Evolutionary conservation across 1,140 invertebrate genomes (phyloP), one percentile per base, ranked within the genome.

Genomic region (Drosophila navojoa): DNA sequence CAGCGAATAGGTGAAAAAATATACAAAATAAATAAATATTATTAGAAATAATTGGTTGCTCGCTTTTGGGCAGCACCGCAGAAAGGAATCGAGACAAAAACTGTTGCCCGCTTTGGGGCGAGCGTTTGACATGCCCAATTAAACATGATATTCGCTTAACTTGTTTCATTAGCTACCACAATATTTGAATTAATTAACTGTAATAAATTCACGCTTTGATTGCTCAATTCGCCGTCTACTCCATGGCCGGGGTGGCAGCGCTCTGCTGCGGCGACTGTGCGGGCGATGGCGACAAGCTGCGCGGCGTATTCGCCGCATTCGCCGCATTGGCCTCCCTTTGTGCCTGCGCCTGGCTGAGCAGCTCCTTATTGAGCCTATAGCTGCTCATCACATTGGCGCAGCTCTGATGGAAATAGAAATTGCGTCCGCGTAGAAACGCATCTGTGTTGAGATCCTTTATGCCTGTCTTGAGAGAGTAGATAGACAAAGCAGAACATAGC

Each of bases 311-410:
- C 73, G 70, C 70, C 62, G 73, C 61, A 50, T 53, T 64, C 57
- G 78, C 61, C 29, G 67, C 49, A 16, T 50, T 60, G 10, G 60
- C 63, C 38, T 67, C 79, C 3, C 77, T 59, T 27, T 87, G 81
- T 7, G 71, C 76, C 42, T 90, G 90, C 9, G 76, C 81, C 62
- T 90, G 85, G 32, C 42, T 91, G 50, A 90, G 73, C 6, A 91
- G 74, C 52, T 91, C 90, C 49, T 91, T 91, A 68, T 82, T 91
- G 19, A 91, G 63, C 5, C 91, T 73, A 49, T 91, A 91, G 64
- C 81, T 92, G 57, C 85, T 90, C 91, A 92, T 92, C 38, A 92
- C 91, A 44, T 92, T 92, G 59, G 91, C 91, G 70, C 91, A 92
- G 54, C 91, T 91, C 68, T 92, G 91, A 59, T 92, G 91, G 25